Evolutionary conservation across 2,797 vertebrate species (phyloP).

Genomic region (Pogonophryne albipinna): DNA sequence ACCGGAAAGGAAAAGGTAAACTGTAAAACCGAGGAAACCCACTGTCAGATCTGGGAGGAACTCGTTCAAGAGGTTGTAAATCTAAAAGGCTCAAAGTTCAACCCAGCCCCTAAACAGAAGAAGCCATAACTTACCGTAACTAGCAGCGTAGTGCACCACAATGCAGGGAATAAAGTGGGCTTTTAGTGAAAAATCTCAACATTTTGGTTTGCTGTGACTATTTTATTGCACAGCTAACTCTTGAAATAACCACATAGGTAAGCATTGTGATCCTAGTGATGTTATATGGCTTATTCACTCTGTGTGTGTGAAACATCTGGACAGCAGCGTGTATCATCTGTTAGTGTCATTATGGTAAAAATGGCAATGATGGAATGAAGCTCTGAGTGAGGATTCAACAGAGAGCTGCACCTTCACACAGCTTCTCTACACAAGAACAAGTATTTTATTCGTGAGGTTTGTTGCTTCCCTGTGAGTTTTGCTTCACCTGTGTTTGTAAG

Average conservation of each 20-base stretch:
- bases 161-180: not conserved
- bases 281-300: too few species aligned
- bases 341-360: constrained; percentile 14
- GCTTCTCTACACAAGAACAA: not conserved
- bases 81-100: constrained; percentile 34
- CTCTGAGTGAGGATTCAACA: not conserved
- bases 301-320: not conserved
- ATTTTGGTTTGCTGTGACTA: not conserved
- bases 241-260: not conserved
- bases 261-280: not conserved
- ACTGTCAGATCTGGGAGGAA: not conserved
- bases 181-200: not conserved
- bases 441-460: too few species aligned
- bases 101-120: not conserved
- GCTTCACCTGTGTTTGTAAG: not conserved
- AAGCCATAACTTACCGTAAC: constrained; percentile 14
- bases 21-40: constrained; percentile 2
- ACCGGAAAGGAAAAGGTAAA: constrained; percentile 20
- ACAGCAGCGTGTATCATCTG: not conserved
- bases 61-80: constrained; percentile 28
- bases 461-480: not conserved
- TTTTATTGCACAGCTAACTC: too few species aligned
- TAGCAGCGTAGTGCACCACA: not conserved
- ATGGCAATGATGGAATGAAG: not conserved
- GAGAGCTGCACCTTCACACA: not conserved